Evolutionary conservation across 2,113 vertebrate genomes (phyloP).

Genomic region (Callospermophilus lateralis): DNA sequence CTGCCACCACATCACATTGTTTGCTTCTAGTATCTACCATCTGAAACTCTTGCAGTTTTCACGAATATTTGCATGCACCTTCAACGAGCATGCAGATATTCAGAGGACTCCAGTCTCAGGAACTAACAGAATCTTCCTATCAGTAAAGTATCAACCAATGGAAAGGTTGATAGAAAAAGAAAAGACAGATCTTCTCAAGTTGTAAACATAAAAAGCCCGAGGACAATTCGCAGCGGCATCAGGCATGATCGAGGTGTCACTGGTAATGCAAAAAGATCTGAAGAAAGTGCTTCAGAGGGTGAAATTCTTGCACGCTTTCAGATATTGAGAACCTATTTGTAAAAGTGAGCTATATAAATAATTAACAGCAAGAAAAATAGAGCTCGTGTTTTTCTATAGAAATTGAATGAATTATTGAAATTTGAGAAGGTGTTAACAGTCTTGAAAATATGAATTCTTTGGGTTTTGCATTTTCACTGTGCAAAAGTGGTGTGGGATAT

Average conservation of each 20-base stretch:
- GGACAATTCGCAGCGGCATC: neutral
- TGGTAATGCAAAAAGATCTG: neutral
- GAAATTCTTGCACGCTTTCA: conserved; percentile 29
- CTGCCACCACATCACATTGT: neutral
- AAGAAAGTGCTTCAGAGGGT: conserved; percentile 29
- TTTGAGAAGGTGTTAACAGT: conserved; percentile 72
- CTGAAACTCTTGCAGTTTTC: neutral
- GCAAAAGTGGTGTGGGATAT: conserved; percentile 40
- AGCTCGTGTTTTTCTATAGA: conserved; percentile 74
- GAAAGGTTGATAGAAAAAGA: neutral
- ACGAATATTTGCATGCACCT: neutral
- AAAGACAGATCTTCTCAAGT: neutral
- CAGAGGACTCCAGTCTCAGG: neutral
- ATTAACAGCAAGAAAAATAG: conserved; percentile 73
- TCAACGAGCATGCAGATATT: neutral
- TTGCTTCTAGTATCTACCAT: neutral
- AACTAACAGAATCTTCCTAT: conserved; percentile 2
- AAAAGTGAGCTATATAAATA: conserved; percentile 74
- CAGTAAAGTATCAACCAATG: neutral
- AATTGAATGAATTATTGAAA: conserved; percentile 76
- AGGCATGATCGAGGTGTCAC: neutral
- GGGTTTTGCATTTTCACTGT: conserved; percentile 73
- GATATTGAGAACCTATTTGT: conserved; percentile 65
- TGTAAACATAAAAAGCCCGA: conserved; percentile 17
- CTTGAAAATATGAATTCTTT: conserved; percentile 76